Evolutionary conservation across 2,113 vertebrate genomes (phyloP).

Genomic region (Aythya baeri): DNA sequence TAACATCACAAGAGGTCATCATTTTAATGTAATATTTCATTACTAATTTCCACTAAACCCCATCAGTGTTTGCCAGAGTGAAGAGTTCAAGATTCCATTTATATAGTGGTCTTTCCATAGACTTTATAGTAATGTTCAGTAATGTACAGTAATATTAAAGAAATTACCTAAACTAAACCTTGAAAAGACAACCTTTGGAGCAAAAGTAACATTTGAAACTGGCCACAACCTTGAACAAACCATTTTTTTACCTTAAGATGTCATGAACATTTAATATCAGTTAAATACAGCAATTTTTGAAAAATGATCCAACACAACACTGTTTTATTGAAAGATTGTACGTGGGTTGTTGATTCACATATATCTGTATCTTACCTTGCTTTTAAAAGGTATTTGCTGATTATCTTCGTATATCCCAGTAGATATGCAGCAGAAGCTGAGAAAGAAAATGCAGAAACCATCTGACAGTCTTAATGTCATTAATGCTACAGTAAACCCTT

Average conservation of each 20-base stretch:
- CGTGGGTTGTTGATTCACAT: constrained; percentile 31
- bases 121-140: neutral
- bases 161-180: neutral
- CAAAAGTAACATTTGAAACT: neutral
- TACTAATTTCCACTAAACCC: neutral
- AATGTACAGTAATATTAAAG: neutral
- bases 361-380: constrained; percentile 35
- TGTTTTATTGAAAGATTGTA: neutral
- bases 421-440: neutral
- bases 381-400: constrained; percentile 39
- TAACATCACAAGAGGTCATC: neutral
- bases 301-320: neutral
- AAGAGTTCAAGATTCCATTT: neutral
- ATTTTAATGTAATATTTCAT: neutral
- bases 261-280: neutral
- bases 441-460: constrained; percentile 16
- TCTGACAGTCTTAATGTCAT: constrained; percentile 30
- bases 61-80: neutral
- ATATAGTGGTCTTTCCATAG: neutral
- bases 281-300: neutral
- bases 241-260: neutral
- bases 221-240: neutral
- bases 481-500: constrained; percentile 3
- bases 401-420: neutral
- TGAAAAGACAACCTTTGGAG: neutral